Percentiles rank a stretch among this genome's conserved stretches.
These are phyloP conservation scores for Eucriotettix oculatus DNA, from an alignment of 2,888 invertebrate species.

Conservation along the genomic window DNA sequence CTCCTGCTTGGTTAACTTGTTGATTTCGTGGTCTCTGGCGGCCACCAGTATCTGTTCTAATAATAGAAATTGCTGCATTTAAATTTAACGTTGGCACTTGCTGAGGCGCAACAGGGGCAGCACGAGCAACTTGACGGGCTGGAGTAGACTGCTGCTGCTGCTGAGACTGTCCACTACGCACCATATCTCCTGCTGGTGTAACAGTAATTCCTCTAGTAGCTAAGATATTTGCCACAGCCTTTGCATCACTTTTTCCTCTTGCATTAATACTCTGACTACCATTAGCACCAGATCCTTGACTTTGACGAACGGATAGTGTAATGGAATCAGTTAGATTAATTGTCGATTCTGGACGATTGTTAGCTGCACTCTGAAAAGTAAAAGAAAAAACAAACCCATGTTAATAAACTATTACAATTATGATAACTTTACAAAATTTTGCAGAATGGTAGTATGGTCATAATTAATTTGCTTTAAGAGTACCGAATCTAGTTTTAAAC, in stretches of 20 bases:
- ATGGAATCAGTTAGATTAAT: constrained; percentile 58
- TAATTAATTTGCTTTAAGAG: too few relatives aligned
- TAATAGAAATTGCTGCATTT: constrained; percentile 43
- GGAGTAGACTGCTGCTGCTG: constrained; percentile 3
- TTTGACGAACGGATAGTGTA: constrained; percentile 40
- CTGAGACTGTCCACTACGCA: constrained; percentile 22
- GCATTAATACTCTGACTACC: neutral
- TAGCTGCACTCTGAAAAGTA: too few relatives aligned
- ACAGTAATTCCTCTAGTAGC: constrained; percentile 64
- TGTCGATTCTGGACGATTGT: constrained; percentile 30
- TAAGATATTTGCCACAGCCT: constrained; percentile 58
- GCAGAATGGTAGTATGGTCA: too few relatives aligned
- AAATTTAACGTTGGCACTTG: constrained; percentile 29
- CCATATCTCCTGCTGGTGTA: constrained; percentile 33
- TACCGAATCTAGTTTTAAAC: too few relatives aligned
- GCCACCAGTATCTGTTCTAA: constrained; percentile 27
- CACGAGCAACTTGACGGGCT: neutral
- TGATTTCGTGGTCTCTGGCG: constrained; percentile 19
- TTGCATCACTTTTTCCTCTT: constrained; percentile 34
- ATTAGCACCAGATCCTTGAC: neutral
- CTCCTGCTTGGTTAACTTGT: constrained; percentile 12
- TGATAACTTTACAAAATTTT: too few relatives aligned
- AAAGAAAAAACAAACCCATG: too few relatives aligned
- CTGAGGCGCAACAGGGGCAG: constrained; percentile 16
- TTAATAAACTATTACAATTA: too few relatives aligned